Evolutionary conservation across 2,888 invertebrate species (phyloP), one percentile per base, ranked within the genome.

Genomic region (Hoplodrina blanda): DNA sequence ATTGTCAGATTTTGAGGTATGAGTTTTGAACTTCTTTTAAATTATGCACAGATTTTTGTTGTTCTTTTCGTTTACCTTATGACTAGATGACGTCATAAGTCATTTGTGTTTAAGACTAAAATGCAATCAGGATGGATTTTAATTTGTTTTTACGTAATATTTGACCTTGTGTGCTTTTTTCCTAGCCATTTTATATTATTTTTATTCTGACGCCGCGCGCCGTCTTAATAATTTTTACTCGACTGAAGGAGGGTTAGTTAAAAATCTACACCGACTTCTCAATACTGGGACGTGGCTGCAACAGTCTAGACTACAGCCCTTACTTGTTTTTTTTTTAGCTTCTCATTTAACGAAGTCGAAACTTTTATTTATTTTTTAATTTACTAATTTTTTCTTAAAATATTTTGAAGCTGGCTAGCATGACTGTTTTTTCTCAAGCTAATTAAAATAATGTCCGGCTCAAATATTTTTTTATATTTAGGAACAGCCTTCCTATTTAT

Each of bases 1-100:
- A 92, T 91, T 82, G 83, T 86, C 83, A 67, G 79, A 83, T 79
- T 83, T 85, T 86, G 77, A 77, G 63, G 76, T 78, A 60, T 63
- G 67, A 74, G 74, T 64, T 81, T 75, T 78, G 54, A 70, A 62
- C 66, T 59, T 25, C 66, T 56, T 72, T 67, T 72, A 69, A 69
- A 62, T 76, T 78, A 69, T 69, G 67, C 67, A 52, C 46, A 62
- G 41, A 20, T 59, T 65, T 68, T 62, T 62, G 59, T 59, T 63
- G 64, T 55, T 55, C 19, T 60, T 66, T 67, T 69, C 30, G 57
- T 67, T 56, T 30, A 13, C 55, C 68, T 63, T 69, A 10, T 56
- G 50, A 52, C 41, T 11, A 13, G 15, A 19, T 61, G 37, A 54
- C 44, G 52, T 61, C 37, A 68, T 33, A 46, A 60, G 33, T 59